phyloP scores from a whole-genome alignment of 2,113 vertebrate genomes.

The Recurvirostra avosetta region DNA sequence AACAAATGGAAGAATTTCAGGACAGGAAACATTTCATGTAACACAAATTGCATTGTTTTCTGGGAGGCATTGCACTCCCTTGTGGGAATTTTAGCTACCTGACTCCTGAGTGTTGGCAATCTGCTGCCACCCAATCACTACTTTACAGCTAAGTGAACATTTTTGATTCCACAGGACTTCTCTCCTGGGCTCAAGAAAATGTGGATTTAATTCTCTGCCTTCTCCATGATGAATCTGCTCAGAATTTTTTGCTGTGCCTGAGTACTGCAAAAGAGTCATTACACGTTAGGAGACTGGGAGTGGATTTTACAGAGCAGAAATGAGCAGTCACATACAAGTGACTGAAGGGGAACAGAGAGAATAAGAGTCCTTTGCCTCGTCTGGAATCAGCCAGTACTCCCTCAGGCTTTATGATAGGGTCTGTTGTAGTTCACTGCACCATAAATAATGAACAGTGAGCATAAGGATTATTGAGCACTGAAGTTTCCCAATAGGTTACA shows the following conservation, averaged over 20 bases:
- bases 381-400: neutral
- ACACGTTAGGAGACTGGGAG: neutral
- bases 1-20: neutral
- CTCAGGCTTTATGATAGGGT: neutral
- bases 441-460: neutral
- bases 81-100: neutral
- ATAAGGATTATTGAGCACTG: neutral
- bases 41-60: neutral
- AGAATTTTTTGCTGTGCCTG: neutral
- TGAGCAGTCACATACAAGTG: neutral
- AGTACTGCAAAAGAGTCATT: neutral
- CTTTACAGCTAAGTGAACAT: neutral
- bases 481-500: neutral
- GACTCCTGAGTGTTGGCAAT: neutral
- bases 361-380: neutral
- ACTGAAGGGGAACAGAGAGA: neutral
- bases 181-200: neutral
- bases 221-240: neutral
- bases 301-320: neutral
- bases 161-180: neutral
- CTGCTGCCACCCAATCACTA: neutral
- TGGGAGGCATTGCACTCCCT: neutral
- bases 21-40: neutral
- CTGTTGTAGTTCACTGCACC: neutral
- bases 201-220: neutral